A percentile compares a stretch with the other conserved stretches of the same genome.
phyloP scores from a whole-genome alignment of 1,140 invertebrate genomes.

The Daktulosphaira vitifoliae region DNA sequence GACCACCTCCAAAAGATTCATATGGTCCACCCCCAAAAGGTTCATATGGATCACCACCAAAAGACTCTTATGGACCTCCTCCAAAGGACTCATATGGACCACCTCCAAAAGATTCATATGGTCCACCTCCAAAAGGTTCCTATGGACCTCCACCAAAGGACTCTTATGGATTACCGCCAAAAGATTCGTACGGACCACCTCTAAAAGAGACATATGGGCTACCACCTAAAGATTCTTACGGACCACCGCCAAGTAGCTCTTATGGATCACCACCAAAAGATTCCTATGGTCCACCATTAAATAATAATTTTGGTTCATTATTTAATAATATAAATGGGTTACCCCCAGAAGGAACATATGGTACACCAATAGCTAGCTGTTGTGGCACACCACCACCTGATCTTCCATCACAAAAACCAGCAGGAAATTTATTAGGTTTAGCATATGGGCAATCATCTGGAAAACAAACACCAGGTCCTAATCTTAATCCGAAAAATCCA shows the following conservation, averaged over 20 bases:
- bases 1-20: constrained; percentile 5
- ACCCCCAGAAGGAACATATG: constrained; percentile 36
- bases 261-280: background rate
- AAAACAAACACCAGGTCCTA: constrained; percentile 39
- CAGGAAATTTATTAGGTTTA: constrained; percentile 26
- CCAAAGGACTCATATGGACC: constrained; percentile 40
- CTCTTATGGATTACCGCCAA: background rate
- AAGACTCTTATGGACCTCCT: constrained; percentile 44
- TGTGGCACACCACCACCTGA: constrained; percentile 37
- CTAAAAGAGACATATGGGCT: background rate
- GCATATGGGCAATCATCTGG: constrained; percentile 38
- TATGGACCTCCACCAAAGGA: constrained; percentile 42
- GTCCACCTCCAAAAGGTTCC: constrained; percentile 40
- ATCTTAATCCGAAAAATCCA: constrained; percentile 48
- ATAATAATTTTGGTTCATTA: no score
- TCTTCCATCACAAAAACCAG: constrained; percentile 6
- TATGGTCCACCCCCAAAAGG: background rate
- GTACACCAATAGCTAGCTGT: constrained; percentile 37
- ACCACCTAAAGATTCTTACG: constrained; percentile 42
- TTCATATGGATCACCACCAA: constrained; percentile 36
- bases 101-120: constrained; percentile 38
- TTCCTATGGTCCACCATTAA: background rate
- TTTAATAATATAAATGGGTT: no score
- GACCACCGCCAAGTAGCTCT: constrained; percentile 37
- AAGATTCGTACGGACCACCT: constrained; percentile 33